Base-by-base conservation (phyloP, 2,113 vertebrate genomes). In the Megaceryle maxima region DNA sequence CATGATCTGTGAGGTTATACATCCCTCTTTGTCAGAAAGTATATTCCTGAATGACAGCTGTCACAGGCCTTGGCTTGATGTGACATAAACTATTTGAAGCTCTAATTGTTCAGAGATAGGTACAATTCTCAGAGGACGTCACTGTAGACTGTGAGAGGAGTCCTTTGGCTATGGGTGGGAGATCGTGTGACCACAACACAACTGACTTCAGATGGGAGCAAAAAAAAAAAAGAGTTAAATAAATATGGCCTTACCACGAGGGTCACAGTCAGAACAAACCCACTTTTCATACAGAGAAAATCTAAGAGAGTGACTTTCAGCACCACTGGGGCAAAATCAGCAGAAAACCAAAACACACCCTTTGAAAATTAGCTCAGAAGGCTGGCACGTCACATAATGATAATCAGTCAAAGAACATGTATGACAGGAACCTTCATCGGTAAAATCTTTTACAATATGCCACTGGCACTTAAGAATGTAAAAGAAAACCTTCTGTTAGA, bases 301-400 rank as follows among this genome's bases (percentile, higher is more conserved):
- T 87, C 96, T 94, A 97, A 94, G 74, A 93, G 97, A 91, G 69
- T 12, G 31, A 92, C 94, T 98, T 97, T 97, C 94, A 97, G 63
- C 85, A 95, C 11, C 79, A 33, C 18, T 72, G 66, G 66, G 64
- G 18, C 25, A 88, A 97, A 96, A 94, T 80, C n/a, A 94, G 51
- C 57, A 43, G 11, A 92, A 77, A 77, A 69, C 62, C 60, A 78
- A 66, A 92, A 92, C 16, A 69, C 10, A 86, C 64, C 53, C 41
- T 93, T 88, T 48, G 74, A 97, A 96, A 98, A 96, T 88, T 90
- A 93, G 68, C 82, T 94, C 64, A 29, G 56, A 94, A 62, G 77
- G 22, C 35, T 95, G 82, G 16, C 28, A 64, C 77, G 88, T 96
- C 90, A 97, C 56, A 55, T 76, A 92, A 95, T 69, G 72, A 94